phyloP scores from a whole-genome alignment of 2,797 vertebrate genomes.

The Hydrolagus colliei region DNA sequence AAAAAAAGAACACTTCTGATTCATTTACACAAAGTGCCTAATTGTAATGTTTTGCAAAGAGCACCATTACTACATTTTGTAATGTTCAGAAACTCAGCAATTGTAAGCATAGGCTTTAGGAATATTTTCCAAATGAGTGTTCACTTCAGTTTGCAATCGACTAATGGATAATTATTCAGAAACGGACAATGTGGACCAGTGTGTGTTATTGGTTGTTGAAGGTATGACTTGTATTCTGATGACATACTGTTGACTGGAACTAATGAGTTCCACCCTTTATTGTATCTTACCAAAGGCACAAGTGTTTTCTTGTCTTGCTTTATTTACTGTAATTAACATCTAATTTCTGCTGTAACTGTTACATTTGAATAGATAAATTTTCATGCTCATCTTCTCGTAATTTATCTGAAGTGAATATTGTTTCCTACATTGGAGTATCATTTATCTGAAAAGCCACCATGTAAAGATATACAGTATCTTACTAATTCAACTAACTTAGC shows the following conservation, averaged over 20 bases:
- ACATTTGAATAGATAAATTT: background rate
- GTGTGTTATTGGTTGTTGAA: background rate
- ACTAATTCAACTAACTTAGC: background rate
- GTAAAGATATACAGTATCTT: background rate
- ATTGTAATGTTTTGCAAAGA: background rate
- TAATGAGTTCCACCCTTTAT: background rate
- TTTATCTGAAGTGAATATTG: background rate
- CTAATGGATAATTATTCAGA: background rate
- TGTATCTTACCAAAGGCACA: background rate
- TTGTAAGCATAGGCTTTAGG: background rate
- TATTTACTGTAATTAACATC: background rate
- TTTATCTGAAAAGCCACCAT: background rate
- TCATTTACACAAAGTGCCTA: too few species aligned
- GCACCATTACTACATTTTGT: background rate
- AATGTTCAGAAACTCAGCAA: background rate
- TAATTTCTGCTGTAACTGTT: background rate
- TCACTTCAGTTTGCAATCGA: background rate
- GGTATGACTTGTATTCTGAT: background rate
- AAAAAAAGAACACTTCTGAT: background rate
- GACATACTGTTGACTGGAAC: background rate
- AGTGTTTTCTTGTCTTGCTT: background rate
- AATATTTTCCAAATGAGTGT: background rate
- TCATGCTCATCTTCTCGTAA: background rate
- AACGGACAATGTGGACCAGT: background rate
- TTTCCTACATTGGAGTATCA: background rate